A percentile compares a stretch with the other conserved stretches of the same genome.
phyloP scores from a whole-genome alignment of 1,140 invertebrate genomes.

The Orius insidiosus region DNA sequence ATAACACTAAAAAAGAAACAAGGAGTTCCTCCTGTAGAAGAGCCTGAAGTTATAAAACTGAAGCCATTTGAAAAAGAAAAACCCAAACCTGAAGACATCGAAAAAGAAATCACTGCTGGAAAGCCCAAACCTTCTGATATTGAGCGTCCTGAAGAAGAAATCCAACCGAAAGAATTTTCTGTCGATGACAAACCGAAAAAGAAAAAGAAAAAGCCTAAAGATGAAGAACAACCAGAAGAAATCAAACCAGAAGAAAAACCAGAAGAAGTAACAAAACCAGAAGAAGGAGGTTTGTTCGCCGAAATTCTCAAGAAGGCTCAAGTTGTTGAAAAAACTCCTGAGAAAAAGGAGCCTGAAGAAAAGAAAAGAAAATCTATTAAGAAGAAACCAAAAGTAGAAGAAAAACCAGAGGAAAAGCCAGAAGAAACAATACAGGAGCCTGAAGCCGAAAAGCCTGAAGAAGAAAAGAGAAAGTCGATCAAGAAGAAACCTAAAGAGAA shows the following conservation, averaged over 20 bases:
- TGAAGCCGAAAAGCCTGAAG: constrained; percentile 17
- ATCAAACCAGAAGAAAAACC: constrained; percentile 12
- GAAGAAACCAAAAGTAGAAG: constrained; percentile 16
- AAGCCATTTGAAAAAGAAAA: constrained; percentile 19
- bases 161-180: constrained; percentile 11
- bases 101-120: constrained; percentile 14
- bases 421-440: constrained; percentile 18
- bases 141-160: constrained; percentile 9
- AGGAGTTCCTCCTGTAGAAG: constrained; percentile 6
- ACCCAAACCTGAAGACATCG: constrained; percentile 20
- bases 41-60: constrained; percentile 8
- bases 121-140: constrained; percentile 12
- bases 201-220: constrained; percentile 14
- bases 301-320: constrained; percentile 21
- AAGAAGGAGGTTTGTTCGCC: constrained; percentile 25
- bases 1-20: constrained; percentile 17
- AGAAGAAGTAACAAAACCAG: constrained; percentile 17
- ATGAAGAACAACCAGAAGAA: constrained; percentile 3
- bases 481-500: neutral
- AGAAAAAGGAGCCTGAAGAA: constrained; percentile 12
- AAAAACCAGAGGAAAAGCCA: constrained; percentile 10
- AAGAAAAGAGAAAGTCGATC: constrained; percentile 21
- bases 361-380: constrained; percentile 20
- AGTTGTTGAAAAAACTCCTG: constrained; percentile 11
- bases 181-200: constrained; percentile 16